A percentile compares a stretch with the other conserved stretches of the same genome.
phyloP scores from a whole-genome alignment of 2,888 invertebrate genomes.

The Melangyna quadrimaculata region DNA sequence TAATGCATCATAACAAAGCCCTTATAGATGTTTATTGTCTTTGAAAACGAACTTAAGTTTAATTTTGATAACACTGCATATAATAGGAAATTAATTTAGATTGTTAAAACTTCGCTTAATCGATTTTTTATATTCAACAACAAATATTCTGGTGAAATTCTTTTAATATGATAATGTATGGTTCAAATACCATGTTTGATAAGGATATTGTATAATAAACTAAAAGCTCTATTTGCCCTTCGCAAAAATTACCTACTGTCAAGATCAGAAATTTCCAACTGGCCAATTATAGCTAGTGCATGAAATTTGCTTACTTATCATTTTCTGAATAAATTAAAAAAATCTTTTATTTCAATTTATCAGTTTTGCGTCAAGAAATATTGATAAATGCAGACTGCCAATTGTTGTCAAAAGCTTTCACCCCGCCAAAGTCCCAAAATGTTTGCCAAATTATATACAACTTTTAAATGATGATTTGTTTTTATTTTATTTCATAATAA shows the following conservation, averaged over 20 bases:
- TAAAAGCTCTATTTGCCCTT: slow-evolving; percentile 36
- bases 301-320: not conserved
- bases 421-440: slow-evolving; percentile 6
- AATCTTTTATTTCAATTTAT: not conserved
- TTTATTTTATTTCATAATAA: slow-evolving; percentile 39
- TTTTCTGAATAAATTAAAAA: not conserved
- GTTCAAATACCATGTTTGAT: slow-evolving; percentile 37
- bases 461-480: slow-evolving; percentile 41
- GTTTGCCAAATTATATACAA: slow-evolving; percentile 18
- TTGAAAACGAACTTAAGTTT: too few relatives aligned
- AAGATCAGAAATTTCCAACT: slow-evolving; percentile 2
- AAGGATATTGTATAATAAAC: slow-evolving; percentile 36
- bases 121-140: not conserved
- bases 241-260: not conserved
- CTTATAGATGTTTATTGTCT: too few relatives aligned
- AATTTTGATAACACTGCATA: too few relatives aligned
- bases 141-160: slow-evolving; percentile 1
- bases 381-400: not conserved
- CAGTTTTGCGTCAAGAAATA: slow-evolving; percentile 30
- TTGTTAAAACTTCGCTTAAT: too few relatives aligned
- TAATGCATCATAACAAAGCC: too few relatives aligned
- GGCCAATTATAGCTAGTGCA: not conserved
- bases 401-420: slow-evolving; percentile 41
- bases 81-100: too few relatives aligned
- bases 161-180: not conserved